Conservation (phyloP, 2,113 vertebrate species). For the Gorsachius goisagi region DNA sequence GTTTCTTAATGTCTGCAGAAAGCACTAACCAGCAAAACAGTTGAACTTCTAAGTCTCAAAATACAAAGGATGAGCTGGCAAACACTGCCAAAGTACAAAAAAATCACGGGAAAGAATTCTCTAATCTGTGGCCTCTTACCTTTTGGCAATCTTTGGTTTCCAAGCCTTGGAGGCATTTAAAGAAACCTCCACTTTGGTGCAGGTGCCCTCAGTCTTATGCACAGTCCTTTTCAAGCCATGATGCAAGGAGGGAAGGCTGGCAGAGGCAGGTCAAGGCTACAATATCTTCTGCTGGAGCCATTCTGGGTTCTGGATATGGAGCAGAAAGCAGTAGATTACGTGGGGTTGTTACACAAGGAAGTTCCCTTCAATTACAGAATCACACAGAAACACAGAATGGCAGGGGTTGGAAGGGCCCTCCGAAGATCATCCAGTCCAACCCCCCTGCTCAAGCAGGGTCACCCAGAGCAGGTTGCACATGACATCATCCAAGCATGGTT, state of each 20-base stretch:
- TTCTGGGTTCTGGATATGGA: neutral
- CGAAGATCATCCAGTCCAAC: no score
- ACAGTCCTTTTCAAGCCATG: neutral
- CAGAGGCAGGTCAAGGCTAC: neutral
- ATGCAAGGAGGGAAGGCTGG: neutral
- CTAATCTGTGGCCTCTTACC: neutral
- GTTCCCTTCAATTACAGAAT: neutral
- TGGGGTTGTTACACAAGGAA: neutral
- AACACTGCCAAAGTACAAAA: neutral
- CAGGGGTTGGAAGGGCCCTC: no score
- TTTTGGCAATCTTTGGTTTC: neutral
- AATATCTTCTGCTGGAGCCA: neutral
- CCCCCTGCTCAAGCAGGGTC: no score
- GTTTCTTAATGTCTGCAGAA: neutral
- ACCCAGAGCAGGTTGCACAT: no score
- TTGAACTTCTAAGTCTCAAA: neutral
- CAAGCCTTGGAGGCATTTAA: neutral
- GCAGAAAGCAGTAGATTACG: neutral
- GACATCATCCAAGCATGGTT: no score
- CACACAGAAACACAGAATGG: no score
- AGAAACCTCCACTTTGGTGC: neutral
- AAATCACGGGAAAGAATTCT: neutral
- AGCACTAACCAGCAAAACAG: neutral
- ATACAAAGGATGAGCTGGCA: neutral
- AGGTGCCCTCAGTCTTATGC: neutral